phyloP scores from a whole-genome alignment of 2,888 invertebrate species.

The Trichopria drosophilae region DNA sequence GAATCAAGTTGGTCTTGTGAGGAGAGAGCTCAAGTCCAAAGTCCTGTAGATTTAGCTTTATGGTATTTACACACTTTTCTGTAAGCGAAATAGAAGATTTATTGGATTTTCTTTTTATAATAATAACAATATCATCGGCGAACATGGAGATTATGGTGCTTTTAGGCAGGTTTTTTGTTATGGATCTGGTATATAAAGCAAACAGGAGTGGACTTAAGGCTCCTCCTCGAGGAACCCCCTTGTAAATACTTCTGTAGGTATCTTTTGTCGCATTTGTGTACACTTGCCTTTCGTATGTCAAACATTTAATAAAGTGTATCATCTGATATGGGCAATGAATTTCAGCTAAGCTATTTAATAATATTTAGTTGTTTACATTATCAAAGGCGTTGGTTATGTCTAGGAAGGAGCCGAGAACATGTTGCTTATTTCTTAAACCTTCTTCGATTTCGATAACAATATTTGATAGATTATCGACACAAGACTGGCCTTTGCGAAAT shows the following conservation, averaged over 20 bases:
- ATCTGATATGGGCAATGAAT: neutral
- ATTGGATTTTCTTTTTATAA: neutral
- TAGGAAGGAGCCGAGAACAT: too few species aligned
- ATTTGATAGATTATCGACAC: neutral
- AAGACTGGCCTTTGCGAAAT: neutral
- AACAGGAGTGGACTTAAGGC: neutral
- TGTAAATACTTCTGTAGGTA: neutral
- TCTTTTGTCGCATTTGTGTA: neutral
- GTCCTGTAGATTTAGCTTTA: neutral
- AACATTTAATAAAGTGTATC: neutral
- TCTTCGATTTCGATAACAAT: neutral
- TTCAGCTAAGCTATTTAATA: neutral
- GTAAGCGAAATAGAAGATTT: neutral
- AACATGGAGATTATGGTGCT: neutral
- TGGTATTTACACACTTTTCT: neutral
- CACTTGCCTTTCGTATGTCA: neutral
- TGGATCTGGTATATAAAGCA: neutral
- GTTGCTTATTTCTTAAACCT: neutral
- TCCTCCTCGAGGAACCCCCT: too few species aligned
- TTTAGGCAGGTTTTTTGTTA: neutral
- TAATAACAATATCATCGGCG: conserved; percentile 2
- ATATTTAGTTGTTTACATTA: too few species aligned
- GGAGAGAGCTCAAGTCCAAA: neutral
- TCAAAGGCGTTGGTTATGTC: too few species aligned
- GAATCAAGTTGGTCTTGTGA: neutral